A percentile compares a stretch with the other conserved stretches of the same genome.
These are phyloP conservation scores for Anoplius nigerrimus DNA, from an alignment of 2,888 invertebrate genomes.

Conservation along the genomic window DNA sequence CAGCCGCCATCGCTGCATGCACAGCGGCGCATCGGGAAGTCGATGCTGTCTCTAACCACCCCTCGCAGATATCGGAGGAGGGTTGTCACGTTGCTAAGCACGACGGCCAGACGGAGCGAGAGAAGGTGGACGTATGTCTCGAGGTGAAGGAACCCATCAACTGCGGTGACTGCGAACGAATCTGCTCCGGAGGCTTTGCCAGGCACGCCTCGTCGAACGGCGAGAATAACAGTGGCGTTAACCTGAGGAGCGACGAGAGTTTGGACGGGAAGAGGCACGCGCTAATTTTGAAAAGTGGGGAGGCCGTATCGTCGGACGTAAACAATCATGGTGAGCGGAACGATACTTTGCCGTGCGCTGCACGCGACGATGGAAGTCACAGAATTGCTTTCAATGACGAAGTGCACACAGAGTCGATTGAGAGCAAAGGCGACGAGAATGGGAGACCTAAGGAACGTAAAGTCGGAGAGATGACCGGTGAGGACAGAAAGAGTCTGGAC, in stretches of 20 bases:
- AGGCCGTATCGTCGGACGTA: neutral
- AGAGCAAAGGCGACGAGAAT: constrained; percentile 55
- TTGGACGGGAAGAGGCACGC: neutral
- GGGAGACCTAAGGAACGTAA: constrained; percentile 36
- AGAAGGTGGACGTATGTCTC: constrained; percentile 71
- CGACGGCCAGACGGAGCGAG: constrained; percentile 63
- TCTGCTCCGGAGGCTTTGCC: constrained; percentile 64
- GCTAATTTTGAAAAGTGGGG: neutral
- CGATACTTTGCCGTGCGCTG: constrained; percentile 16
- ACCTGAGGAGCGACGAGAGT: no score
- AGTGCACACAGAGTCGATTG: constrained; percentile 59
- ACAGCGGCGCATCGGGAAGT: constrained; percentile 24
- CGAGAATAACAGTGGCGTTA: constrained; percentile 8
- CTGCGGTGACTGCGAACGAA: constrained; percentile 71
- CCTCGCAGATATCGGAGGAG: constrained; percentile 36
- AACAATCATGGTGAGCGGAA: constrained; percentile 17
- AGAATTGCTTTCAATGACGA: constrained; percentile 42
- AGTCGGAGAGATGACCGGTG: constrained; percentile 65
- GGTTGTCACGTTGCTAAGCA: constrained; percentile 71
- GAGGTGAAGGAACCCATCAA: constrained; percentile 71
- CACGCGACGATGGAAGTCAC: constrained; percentile 33
- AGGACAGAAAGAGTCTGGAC: constrained; percentile 63
- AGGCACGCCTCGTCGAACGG: constrained; percentile 5
- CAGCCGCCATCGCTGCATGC: no score
- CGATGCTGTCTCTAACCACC: constrained; percentile 24